Base-by-base conservation (phyloP, 2,113 vertebrate genomes). In the Anguilla japonica region DNA sequence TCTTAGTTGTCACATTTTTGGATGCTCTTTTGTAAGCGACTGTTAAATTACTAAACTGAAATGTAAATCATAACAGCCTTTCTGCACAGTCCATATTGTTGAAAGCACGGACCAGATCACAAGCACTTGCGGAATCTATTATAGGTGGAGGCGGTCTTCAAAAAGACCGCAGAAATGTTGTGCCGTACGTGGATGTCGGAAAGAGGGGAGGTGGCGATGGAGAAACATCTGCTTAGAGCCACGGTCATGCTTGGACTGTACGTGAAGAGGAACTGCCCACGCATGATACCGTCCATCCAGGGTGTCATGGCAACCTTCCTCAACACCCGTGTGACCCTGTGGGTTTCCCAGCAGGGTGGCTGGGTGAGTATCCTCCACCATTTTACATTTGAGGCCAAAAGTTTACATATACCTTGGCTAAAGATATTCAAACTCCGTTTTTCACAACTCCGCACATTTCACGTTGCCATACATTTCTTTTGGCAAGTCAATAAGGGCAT, bases 321-420 rank as follows among this genome's bases (percentile, higher is more conserved):
- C 63, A 83, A 83, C 34, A 79, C 46, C 4, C 46, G 43, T 29
- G 41, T 87, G 46, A 57, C 67, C 29, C 34, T 39, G 34, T 87
- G 86, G 86, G 82, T 87, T 63, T 53, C 14, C 4, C 63, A 57
- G 82, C 82, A 87, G 67, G 86, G 86, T 0, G 86, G 86, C 71
- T 87, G 86, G 86, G 86, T 87, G 82, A 81, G 86, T 87, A 57
- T 26, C 60, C 60, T 5, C 0, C 18, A 67, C 60, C 60, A 67
- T 67, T 60, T 34, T 46, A 46, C 4, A 46, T 1, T 46, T 34
- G 34, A 34, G 34, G 34, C 34, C 34, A 34, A 34, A 34, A 34
- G 34, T 34, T 34, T 34, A 1, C 34, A 34, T 34, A 34, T 1
- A 1, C 34, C 34, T 34, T 0, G 34, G 34, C 34, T 34, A 34